phyloP scores from a whole-genome alignment of 2,888 invertebrate species.

The Tachina lurida region DNA sequence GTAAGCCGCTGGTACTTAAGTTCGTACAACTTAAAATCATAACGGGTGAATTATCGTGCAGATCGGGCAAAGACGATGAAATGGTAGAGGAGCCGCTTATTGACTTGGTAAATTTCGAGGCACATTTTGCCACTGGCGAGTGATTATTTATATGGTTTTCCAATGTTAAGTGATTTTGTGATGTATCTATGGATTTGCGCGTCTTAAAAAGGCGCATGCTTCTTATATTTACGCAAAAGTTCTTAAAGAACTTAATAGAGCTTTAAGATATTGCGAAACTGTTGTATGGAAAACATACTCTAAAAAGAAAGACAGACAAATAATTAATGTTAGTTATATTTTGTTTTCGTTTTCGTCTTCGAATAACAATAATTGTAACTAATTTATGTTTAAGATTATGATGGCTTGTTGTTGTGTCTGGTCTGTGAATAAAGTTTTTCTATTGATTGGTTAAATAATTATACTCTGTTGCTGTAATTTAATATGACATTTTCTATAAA shows the following conservation, averaged over 20 bases:
- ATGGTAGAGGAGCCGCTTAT: conserved; percentile 78
- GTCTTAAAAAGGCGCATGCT: conserved; percentile 82
- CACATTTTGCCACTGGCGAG: conserved; percentile 75
- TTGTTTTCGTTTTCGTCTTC: background rate
- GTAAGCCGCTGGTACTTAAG: conserved; percentile 76
- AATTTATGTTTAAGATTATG: conserved; percentile 47
- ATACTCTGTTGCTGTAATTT: conserved; percentile 47
- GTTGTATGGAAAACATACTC: conserved; percentile 58
- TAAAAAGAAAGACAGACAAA: conserved; percentile 27
- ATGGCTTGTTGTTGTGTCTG: conserved; percentile 5
- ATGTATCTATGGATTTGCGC: conserved; percentile 82
- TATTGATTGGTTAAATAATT: conserved; percentile 63
- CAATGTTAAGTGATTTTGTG: conserved; percentile 70
- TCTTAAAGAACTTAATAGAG: conserved; percentile 62
- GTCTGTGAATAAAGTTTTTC: conserved; percentile 15
- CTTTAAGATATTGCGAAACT: conserved; percentile 57
- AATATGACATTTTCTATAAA: conserved; percentile 64
- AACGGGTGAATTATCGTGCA: conserved; percentile 82
- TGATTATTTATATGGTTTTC: conserved; percentile 52
- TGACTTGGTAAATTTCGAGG: conserved; percentile 76
- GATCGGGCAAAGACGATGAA: conserved; percentile 82
- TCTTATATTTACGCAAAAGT: conserved; percentile 44
- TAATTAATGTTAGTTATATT: conserved; percentile 5
- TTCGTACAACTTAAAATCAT: conserved; percentile 82
- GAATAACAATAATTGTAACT: conserved; percentile 31